Evolutionary conservation across 2,888 invertebrate genomes (phyloP), one percentile per base, ranked within the genome.

Genomic region (Carterocephalus palaemon): DNA sequence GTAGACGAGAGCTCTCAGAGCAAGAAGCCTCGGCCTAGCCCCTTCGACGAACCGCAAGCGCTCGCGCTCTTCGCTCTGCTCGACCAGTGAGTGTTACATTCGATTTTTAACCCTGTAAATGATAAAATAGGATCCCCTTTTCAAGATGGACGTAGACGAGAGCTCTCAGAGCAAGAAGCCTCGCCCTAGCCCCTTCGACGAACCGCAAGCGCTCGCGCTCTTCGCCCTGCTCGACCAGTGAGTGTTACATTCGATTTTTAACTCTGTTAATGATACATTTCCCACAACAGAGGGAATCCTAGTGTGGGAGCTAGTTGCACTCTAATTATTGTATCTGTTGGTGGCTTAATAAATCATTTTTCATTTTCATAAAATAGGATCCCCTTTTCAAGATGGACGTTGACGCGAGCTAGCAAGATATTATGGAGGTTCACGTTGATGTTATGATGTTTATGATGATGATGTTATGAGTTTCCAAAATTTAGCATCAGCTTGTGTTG

Each of bases 161-260:
- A 57, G 46, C 3, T 48, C 62, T 0, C 63, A 60, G n/a, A 56
- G 54, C 34, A 64, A 60, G 46, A 68, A 66, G 48, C 37, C 52
- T 0, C 67, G 65, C 32, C 49, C 60, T 0, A 67, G 56, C 9
- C 66, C 72, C 0, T 72, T 75, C 40, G 78, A 81, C 28, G 82
- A 84, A 36, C 80, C 82, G 0, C 83, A 86, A 47, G 81, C 83
- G 0, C 50, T 82, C 8, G 83, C 84, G 1, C 59, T 88, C 2
- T 85, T 85, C 49, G 86, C 85, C 1, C 54, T 88, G 10, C 54
- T 88, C 12, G 87, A 87, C 16, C 84, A 80, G 87, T 88, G 32
- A 78, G 83, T 75, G 7, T 15, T 36, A 12, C 2, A 23, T n/a
- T n/a, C 7, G 8, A 8, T 26, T 10, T 23, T 16, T 34, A n/a